Base-by-base conservation (phyloP, 1,140 invertebrate genomes). In the Ectropis grisescens region DNA sequence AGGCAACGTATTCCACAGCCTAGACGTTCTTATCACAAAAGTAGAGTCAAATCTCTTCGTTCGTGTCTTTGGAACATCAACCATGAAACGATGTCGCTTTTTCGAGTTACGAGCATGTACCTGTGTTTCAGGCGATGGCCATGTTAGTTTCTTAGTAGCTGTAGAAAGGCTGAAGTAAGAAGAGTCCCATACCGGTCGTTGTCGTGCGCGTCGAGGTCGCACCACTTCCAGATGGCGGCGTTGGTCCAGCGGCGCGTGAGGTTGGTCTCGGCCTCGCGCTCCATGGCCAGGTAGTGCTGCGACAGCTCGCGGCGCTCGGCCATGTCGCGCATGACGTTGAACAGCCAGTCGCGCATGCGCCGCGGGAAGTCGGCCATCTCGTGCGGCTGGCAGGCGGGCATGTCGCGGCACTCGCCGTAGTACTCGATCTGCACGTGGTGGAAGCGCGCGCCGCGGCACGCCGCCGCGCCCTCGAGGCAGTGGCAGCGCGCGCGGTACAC, bases 171-270 rank as follows among this genome's bases (percentile, higher is more conserved):
- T n/a, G n/a, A n/a, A n/a, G n/a, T n/a, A n/a, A n/a, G n/a, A n/a
- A n/a, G n/a, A n/a, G n/a, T n/a, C n/a, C n/a, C n/a, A n/a, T n/a
- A 90, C 88, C 88, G 87, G 79, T 96, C 93, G 54, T 93, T 92
- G 37, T 93, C 92, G 71, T 94, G 87, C 10, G 89, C 91, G 71
- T 97, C 95, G 27, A 98, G 84, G 68, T 98, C 95, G 65, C 95
- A 97, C 92, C 95, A 98, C 69, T 98, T 98, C 96, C 96, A 98
- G 34, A 98, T 90, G 19, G 95, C 95, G 8, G 95, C 94, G 67
- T 95, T 95, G 2, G 90, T 87, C 93, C 94, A 96, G 51, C 92
- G 87, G 16, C 91, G 84, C 1, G 91, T 92, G 49, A 92, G 85
- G 60, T 94, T 93, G 6, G 86, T 88, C 82, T 97, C 94, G 11